Evolutionary conservation across 2,888 invertebrate genomes (phyloP), one percentile per base, ranked within the genome.

Genomic region (Yponomeuta plumbellus): DNA sequence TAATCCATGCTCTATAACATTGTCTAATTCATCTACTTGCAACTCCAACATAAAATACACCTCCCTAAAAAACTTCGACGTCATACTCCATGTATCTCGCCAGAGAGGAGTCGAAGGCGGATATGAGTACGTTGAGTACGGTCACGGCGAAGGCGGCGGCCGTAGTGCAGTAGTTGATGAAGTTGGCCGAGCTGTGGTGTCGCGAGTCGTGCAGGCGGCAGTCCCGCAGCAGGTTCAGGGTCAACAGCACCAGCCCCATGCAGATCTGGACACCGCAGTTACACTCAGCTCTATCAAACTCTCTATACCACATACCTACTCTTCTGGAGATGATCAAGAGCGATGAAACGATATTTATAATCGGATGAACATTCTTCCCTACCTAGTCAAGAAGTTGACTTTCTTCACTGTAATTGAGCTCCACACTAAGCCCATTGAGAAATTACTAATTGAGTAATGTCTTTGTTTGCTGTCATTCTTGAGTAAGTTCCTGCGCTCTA

Each of bases 71-170:
- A 59, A 23, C 22, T 1, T 13, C 21, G 21, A 21, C 21, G 21
- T 59, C 59, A 21, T 34, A 61, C 26, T 61, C 61, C 34, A 61
- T 23, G 80, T 93, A 93, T 84, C 86, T 86, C 68, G 93, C 92
- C 69, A 93, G 85, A 5, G 93, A 93, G n/a, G 95, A 95, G 85
- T 96, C 96, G 79, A 96, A 96, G 64, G 95, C 94, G 40, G 95
- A 94, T 70, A 96, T 95, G 65, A 96, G 88, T 39, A 96, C 88
- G 82, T 97, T 97, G 61, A 96, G 83, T 62, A 94, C 93, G 6
- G 96, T 95, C 66, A 96, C 94, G 68, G 94, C 80, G 80, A 96
- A 95, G 11, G 96, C 94, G 34, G 93, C 89, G 20, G 92, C 93
- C 22, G 96, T 94, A 66, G 95, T 94, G 39, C 93, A 80, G 78